Evolutionary conservation across 2,113 vertebrate species (phyloP).

Genomic region (Geococcyx californianus): DNA sequence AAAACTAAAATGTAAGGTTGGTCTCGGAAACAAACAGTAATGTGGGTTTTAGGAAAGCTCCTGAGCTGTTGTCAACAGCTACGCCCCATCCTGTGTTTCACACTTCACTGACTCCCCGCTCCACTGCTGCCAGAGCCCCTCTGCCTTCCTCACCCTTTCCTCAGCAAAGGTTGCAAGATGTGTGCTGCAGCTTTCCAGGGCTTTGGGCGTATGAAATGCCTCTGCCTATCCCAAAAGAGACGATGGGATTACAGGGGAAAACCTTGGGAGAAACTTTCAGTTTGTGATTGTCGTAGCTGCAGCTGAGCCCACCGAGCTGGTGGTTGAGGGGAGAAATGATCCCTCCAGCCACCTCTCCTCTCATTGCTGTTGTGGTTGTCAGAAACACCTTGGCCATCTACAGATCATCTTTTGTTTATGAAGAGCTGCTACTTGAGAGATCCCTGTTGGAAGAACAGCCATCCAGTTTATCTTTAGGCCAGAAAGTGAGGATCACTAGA

Average conservation of each 20-base stretch:
- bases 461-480: background rate
- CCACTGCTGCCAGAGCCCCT: background rate
- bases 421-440: background rate
- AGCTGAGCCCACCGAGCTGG: background rate
- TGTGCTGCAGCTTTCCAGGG: background rate
- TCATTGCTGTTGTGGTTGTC: accelerated
- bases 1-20: background rate
- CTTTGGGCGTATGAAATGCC: background rate
- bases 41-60: background rate
- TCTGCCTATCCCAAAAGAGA: background rate
- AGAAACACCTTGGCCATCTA: background rate
- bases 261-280: background rate
- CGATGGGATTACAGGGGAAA: background rate
- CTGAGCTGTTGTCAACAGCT: background rate
- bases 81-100: background rate
- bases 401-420: background rate
- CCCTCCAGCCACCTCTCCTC: background rate
- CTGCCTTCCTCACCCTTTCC: background rate
- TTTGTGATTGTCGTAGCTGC: background rate
- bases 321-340: background rate
- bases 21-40: background rate
- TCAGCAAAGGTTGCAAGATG: background rate
- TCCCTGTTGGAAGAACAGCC: background rate
- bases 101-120: background rate
- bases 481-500: background rate